Evolutionary conservation across 2,797 vertebrate genomes (phyloP), one percentile per base, ranked within the genome.

Genomic region (Chloroceryle inda): DNA sequence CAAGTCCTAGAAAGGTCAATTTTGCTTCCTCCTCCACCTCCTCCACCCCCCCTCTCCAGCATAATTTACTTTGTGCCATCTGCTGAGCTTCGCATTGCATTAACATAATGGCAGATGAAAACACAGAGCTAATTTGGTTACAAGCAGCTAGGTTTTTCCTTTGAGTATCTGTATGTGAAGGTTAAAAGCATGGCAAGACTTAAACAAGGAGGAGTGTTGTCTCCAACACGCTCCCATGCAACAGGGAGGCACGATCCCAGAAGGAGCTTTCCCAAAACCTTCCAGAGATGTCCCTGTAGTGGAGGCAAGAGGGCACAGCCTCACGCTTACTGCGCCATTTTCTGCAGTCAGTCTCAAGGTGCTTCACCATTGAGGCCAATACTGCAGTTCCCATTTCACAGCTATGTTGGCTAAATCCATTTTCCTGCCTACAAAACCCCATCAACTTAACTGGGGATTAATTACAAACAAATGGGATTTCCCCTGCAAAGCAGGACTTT

Each of bases 21-120:
- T 96, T 96, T 78, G 71, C 88, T 97, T 94, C 92, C 88, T 75
- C 73, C 94, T 86, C 93, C 88, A 38, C 85, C 74, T 76, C 31
- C 93, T 75, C 64, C 77, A 37, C 89, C 74, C 81, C 52, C 45
- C 52, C 59, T 53, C 78, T 90, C 88, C 94, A 88, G 92, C 89
- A 91, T 98, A 97, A 98, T 98, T 98, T 97, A 97, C 97, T 97
- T 97, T 96, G 97, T 94, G 97, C 98, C 98, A 98, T 98, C 98
- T 98, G 98, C 97, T 91, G 71, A 97, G 97, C 96, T 97, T 97
- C 71, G 33, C 49, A 10, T 95, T 96, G 96, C 95, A 98, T 98
- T 98, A 98, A 95, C 98, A 98, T 98, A 98, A 98, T 95, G 96
- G 97, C 97, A 98, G 97, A 98, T 97, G 97, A 98, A 97, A 97